A percentile compares a stretch with the other conserved stretches of the same genome.
phyloP scores from a whole-genome alignment of 2,113 vertebrate species.

The Podarcis cretensis region DNA sequence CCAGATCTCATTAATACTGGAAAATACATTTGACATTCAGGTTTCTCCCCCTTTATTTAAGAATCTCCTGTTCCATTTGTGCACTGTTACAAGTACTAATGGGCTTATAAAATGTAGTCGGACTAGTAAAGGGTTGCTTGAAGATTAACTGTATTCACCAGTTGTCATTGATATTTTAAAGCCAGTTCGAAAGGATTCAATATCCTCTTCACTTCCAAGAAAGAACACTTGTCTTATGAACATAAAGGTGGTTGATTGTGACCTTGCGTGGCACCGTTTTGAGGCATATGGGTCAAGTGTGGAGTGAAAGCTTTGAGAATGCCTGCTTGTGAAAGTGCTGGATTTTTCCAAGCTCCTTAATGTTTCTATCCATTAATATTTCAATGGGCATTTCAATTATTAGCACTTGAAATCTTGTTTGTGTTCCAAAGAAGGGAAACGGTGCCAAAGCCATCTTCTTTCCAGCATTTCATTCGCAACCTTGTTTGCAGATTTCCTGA shows the following conservation, averaged over 20 bases:
- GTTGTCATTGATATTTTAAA: slow-evolving; percentile 52
- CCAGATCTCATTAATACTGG: slow-evolving; percentile 19
- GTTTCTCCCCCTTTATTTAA: not conserved
- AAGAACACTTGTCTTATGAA: slow-evolving; percentile 43
- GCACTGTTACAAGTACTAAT: slow-evolving; percentile 36
- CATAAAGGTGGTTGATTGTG: slow-evolving; percentile 50
- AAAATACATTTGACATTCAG: slow-evolving; percentile 41
- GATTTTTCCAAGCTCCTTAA: not conserved
- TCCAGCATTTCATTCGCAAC: not conserved
- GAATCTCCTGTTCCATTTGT: slow-evolving; percentile 37
- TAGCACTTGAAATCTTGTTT: slow-evolving; percentile 3
- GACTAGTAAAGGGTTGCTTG: slow-evolving; percentile 40
- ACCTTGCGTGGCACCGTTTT: slow-evolving; percentile 46
- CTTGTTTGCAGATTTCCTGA: not conserved
- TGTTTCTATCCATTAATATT: not conserved
- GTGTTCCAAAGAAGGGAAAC: slow-evolving; percentile 4
- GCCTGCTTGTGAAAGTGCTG: fast-evolving
- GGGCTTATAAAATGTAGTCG: slow-evolving; percentile 57
- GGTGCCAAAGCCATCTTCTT: not conserved
- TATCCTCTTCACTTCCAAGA: slow-evolving; percentile 53
- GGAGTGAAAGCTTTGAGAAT: not conserved
- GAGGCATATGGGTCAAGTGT: fast-evolving
- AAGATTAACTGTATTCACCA: slow-evolving; percentile 51
- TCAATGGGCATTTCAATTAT: slow-evolving; percentile 4
- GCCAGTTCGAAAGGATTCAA: slow-evolving; percentile 40